phyloP scores from a whole-genome alignment of 2,888 invertebrate genomes.

The Chorisops tibialis region DNA sequence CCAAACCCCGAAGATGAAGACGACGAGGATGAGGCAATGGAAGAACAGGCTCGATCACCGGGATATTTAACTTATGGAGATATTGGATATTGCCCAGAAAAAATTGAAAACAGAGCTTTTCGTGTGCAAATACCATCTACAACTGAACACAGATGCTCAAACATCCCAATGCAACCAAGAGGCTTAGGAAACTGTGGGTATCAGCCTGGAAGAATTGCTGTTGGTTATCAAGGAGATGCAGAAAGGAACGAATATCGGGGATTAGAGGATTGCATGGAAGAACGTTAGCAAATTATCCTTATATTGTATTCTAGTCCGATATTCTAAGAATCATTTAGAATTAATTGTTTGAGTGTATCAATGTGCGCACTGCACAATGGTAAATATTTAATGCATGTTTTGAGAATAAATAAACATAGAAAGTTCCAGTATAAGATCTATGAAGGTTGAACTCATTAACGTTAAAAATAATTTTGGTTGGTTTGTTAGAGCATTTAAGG shows the following conservation, averaged over 20 bases:
- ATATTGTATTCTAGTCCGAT: too few relatives aligned
- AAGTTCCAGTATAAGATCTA: too few relatives aligned
- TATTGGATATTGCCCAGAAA: constrained; percentile 52
- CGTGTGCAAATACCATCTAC: not conserved
- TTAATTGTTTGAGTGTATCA: too few relatives aligned
- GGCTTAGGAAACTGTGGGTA: constrained; percentile 41
- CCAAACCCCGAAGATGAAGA: constrained; percentile 38
- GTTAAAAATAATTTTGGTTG: too few relatives aligned
- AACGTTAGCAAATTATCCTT: too few relatives aligned
- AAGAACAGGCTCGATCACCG: constrained; percentile 32
- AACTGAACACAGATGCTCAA: not conserved
- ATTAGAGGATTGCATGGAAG: too few relatives aligned
- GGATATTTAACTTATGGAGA: constrained; percentile 50
- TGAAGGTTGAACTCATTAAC: too few relatives aligned
- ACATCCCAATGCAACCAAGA: constrained; percentile 13
- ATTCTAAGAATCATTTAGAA: too few relatives aligned
- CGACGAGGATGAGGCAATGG: constrained; percentile 40
- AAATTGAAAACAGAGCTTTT: constrained; percentile 35
- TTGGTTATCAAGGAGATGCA: not conserved
- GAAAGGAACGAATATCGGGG: not conserved
- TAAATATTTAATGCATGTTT: too few relatives aligned
- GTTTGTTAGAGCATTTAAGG: too few relatives aligned
- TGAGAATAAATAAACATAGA: too few relatives aligned
- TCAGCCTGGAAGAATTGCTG: constrained; percentile 39
- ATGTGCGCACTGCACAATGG: too few relatives aligned